These are phyloP conservation scores for Silurus asotus DNA, from an alignment of 2,113 vertebrate genomes.

Conservation along the genomic window DNA sequence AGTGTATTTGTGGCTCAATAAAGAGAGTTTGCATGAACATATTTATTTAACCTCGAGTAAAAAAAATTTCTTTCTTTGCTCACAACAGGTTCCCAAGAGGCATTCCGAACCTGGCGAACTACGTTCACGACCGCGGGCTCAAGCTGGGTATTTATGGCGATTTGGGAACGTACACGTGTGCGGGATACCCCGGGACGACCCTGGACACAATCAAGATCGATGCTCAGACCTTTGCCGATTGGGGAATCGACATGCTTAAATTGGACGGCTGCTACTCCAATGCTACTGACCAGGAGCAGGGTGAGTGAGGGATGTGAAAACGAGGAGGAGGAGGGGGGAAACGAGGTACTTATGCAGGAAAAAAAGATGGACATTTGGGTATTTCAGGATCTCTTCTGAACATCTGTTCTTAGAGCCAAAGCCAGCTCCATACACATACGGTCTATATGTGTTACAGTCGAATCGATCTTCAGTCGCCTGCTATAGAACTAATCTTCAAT, in stretches of 20 bases:
- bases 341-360: background rate
- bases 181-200: conserved; percentile 84
- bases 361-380: background rate
- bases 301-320: conserved; percentile 60
- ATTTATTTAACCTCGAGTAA: background rate
- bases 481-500: too few relatives aligned
- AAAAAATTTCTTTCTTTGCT: too few relatives aligned
- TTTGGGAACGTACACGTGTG: conserved; percentile 84
- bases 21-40: background rate
- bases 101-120: conserved; percentile 81
- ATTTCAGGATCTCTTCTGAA: background rate
- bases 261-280: conserved; percentile 89
- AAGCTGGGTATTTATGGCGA: conserved; percentile 92
- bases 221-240: conserved; percentile 83
- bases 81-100: conserved; percentile 80
- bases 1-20: background rate
- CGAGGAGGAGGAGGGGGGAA: background rate
- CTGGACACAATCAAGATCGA: conserved; percentile 79
- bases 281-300: conserved; percentile 68
- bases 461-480: too few relatives aligned
- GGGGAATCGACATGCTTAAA: conserved; percentile 96
- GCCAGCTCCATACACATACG: too few relatives aligned
- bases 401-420: too few relatives aligned
- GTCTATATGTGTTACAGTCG: too few relatives aligned
- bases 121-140: conserved; percentile 84